phyloP scores from a whole-genome alignment of 2,888 invertebrate species.

The Agrotis exclamationis region DNA sequence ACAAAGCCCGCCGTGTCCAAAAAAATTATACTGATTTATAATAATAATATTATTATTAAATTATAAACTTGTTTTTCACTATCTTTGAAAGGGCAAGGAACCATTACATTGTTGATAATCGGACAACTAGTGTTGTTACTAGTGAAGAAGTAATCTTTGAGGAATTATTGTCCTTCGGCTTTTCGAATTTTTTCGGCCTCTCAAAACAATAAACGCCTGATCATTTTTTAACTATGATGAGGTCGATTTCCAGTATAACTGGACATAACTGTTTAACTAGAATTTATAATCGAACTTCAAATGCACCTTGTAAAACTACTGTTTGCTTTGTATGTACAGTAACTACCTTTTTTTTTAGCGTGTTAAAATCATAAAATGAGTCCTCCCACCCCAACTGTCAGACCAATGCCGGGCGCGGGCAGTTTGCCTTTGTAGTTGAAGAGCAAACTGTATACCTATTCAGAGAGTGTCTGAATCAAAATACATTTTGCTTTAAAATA shows the following conservation, averaged over 20 bases:
- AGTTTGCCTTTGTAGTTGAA: no score
- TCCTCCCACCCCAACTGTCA: no score
- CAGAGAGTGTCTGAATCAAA: no score
- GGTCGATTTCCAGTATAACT: background rate
- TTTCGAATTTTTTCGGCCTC: conserved; percentile 8
- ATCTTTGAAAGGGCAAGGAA: conserved; percentile 31
- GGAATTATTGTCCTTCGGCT: background rate
- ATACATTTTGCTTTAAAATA: no score
- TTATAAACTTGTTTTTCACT: conserved; percentile 14
- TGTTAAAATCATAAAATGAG: no score
- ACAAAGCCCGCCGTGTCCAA: no score
- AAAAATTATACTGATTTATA: background rate
- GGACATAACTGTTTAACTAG: background rate
- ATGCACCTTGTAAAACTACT: no score
- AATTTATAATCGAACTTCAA: no score
- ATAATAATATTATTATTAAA: background rate
- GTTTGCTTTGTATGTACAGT: no score
- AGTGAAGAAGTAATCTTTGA: background rate
- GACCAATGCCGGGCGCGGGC: no score
- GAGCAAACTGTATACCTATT: no score
- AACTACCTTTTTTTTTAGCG: no score
- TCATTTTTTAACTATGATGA: background rate
- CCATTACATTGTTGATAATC: conserved; percentile 38
- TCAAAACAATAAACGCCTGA: background rate
- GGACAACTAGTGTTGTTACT: conserved; percentile 24